These are phyloP conservation scores for Polymixis flavicincta DNA, from an alignment of 2,888 invertebrate species.

Conservation along the genomic window DNA sequence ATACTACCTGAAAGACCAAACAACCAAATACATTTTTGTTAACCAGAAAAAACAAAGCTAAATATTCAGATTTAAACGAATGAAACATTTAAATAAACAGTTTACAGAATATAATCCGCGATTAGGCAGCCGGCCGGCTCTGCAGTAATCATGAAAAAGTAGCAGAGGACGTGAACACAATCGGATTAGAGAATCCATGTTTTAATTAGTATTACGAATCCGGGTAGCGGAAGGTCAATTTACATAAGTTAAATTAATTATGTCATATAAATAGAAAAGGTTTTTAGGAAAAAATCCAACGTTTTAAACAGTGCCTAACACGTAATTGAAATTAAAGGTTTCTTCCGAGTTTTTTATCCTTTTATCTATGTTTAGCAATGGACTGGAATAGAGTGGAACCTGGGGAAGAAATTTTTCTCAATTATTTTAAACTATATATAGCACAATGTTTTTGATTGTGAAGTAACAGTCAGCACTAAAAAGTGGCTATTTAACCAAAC, in stretches of 20 bases:
- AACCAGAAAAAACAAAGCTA: neutral
- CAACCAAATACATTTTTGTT: no score
- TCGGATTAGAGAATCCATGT: constrained; percentile 57
- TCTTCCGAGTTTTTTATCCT: neutral
- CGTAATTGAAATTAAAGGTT: neutral
- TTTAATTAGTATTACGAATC: constrained; percentile 58
- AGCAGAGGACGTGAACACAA: constrained; percentile 44
- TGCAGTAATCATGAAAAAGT: constrained; percentile 57
- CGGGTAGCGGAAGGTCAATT: constrained; percentile 34
- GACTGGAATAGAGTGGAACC: no score
- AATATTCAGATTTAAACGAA: constrained; percentile 17
- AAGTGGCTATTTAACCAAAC: no score
- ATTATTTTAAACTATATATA: no score
- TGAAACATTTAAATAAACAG: constrained; percentile 52
- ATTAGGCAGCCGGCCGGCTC: constrained; percentile 32
- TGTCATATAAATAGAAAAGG: constrained; percentile 36
- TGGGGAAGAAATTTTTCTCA: no score
- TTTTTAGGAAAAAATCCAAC: neutral
- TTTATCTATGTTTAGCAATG: no score
- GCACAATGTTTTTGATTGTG: no score
- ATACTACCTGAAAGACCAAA: neutral
- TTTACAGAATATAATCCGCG: constrained; percentile 51
- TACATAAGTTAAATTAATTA: constrained; percentile 56
- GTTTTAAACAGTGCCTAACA: neutral
- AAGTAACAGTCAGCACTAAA: no score